Evolutionary conservation across 2,888 invertebrate genomes (phyloP).

Genomic region (Drosophila austrosaltans): DNA sequence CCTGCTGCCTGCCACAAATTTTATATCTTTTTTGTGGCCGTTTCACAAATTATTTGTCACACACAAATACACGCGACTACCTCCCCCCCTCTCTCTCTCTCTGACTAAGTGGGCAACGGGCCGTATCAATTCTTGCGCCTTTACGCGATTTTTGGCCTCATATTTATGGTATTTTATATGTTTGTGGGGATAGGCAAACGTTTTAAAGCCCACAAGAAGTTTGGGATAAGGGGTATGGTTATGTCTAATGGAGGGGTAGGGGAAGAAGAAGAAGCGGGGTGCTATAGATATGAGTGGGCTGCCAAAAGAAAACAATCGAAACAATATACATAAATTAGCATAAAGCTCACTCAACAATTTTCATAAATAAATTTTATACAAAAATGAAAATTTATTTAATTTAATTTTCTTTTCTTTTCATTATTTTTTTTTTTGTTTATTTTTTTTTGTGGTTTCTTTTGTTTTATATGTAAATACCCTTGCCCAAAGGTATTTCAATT

Average conservation of each 20-base stretch:
- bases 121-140: constrained; percentile 70
- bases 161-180: constrained; percentile 55
- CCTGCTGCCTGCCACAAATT: constrained; percentile 65
- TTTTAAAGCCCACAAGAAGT: constrained; percentile 18
- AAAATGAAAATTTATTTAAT: constrained; percentile 12
- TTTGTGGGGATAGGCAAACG: constrained; percentile 44
- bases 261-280: too few species aligned
- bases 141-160: constrained; percentile 59
- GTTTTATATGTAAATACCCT: constrained; percentile 1
- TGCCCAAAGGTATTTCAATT: constrained; percentile 5
- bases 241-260: too few species aligned
- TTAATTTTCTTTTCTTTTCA: constrained; percentile 29
- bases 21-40: constrained; percentile 66
- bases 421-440: background rate
- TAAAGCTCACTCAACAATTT: constrained; percentile 68
- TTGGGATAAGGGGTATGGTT: constrained; percentile 32
- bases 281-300: constrained; percentile 37
- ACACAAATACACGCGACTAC: constrained; percentile 25
- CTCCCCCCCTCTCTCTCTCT: background rate
- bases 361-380: constrained; percentile 58
- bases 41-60: constrained; percentile 78
- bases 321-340: constrained; percentile 71
- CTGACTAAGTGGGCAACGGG: constrained; percentile 72
- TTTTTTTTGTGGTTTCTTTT: constrained; percentile 23
- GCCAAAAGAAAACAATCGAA: constrained; percentile 27